Conservation (phyloP, 2,113 vertebrate species). For the Arothron firmamentum region DNA sequence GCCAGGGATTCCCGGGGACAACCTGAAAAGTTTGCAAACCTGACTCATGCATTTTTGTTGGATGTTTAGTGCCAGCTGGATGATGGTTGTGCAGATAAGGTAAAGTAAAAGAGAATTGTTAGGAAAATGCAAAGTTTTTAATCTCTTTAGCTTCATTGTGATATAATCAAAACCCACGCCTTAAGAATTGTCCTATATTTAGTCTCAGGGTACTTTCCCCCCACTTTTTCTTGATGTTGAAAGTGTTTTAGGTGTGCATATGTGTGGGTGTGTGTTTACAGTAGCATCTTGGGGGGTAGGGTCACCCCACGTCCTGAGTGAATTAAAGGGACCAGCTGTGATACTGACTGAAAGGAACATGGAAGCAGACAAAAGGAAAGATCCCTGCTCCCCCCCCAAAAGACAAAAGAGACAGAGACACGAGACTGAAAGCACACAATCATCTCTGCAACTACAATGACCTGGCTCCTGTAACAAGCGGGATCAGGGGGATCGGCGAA, state of each 20-base stretch:
- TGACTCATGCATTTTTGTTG: constrained; percentile 31
- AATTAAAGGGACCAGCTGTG: constrained; percentile 92
- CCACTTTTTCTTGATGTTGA: neutral
- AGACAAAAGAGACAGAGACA: constrained; percentile 82
- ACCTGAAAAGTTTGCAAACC: constrained; percentile 35
- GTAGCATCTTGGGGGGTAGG: constrained; percentile 68
- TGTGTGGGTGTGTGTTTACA: constrained; percentile 61
- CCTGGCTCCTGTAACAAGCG: constrained; percentile 73
- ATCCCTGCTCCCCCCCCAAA: constrained; percentile 75
- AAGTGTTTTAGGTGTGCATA: neutral
- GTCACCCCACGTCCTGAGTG: constrained; percentile 70
- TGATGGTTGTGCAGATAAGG: neutral
- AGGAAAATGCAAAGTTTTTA: neutral
- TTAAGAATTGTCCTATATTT: neutral
- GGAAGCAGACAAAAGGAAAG: constrained; percentile 72
- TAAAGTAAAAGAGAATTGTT: neutral
- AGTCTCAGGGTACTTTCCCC: neutral
- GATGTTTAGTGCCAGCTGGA: constrained; percentile 10
- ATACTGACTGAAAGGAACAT: constrained; percentile 87
- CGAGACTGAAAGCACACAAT: constrained; percentile 72
- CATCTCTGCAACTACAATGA: constrained; percentile 74
- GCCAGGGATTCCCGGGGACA: constrained; percentile 46
- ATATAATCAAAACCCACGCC: neutral
- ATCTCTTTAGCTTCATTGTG: neutral
- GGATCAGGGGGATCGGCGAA: constrained; percentile 73